Evolutionary conservation across 2,797 vertebrate species (phyloP), one percentile per base, ranked within the genome.

Genomic region (Hylomyscus alleni): DNA sequence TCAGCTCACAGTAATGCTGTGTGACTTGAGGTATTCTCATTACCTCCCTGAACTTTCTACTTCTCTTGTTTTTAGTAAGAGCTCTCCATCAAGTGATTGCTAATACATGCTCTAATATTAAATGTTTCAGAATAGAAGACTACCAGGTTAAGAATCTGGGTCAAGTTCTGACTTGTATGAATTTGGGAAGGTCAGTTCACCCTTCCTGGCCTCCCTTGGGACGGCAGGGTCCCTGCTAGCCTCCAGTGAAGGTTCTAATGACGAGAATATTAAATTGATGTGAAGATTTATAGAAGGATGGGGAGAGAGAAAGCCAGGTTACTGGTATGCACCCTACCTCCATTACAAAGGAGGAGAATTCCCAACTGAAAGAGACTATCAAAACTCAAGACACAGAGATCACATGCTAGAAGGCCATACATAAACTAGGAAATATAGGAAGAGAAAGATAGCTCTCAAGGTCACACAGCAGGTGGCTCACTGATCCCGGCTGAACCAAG

Each of bases 21-120:
- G 67, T 37, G 86, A 80, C 84, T 31, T 13, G 19, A 47, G 90
- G 31, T 13, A 26, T 13, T 40, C n/a, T 44, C n/a, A 17, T 31
- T 3, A 1, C 72, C 47, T 81, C 54, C 81, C 91, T 72, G 84
- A 69, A 29, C 44, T 37, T 22, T 47, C 56, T 81, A 3, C 47
- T 34, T 92, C 50, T 85, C 60, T 37, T 50, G 12, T 86, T 95
- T 69, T 50, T 80, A 75, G 17, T 65, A 40, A 58, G 37, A 77
- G 4, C 34, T 65, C 69, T 4, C 4, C 44, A 37, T 31, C 37
- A 81, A 24, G 47, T 29, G 72, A 20, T 6, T 0, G 0, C 81
- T 22, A 14, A 40, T 2, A 20, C 8, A 0, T 31, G 20, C 34
- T 78, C 22, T 56, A 22, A 40, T 54, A 9, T 60, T 58, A 12